A percentile compares a stretch with the other conserved stretches of the same genome.
phyloP scores from a whole-genome alignment of 2,113 vertebrate genomes.

The Pluvialis apricaria region DNA sequence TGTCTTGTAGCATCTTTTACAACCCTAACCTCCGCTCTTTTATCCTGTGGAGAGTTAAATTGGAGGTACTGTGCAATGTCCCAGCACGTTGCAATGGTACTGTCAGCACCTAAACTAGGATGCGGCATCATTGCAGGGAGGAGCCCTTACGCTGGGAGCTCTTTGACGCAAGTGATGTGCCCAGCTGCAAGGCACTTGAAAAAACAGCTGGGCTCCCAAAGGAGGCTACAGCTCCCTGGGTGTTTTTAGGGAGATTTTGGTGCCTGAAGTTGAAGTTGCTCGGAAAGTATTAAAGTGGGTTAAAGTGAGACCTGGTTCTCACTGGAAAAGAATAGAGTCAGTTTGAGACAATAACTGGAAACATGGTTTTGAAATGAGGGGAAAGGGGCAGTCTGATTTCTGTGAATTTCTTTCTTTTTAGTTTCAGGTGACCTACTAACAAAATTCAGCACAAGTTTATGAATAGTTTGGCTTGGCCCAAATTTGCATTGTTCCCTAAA shows the following conservation, averaged over 20 bases:
- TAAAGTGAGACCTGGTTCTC: conserved; percentile 27
- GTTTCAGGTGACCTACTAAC: conserved; percentile 41
- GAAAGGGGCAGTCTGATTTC: background rate
- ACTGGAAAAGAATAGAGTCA: background rate
- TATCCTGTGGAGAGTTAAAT: background rate
- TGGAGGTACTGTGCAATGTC: background rate
- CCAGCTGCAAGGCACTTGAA: background rate
- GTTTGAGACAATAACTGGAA: background rate
- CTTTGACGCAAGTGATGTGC: background rate
- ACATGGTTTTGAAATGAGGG: background rate
- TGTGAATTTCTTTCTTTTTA: background rate
- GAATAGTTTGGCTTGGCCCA: conserved; percentile 39
- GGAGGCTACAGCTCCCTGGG: background rate
- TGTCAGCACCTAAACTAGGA: accelerated
- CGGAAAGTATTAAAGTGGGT: conserved; percentile 10
- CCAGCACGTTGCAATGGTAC: background rate
- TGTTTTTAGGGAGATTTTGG: background rate
- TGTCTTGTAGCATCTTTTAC: background rate
- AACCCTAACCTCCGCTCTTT: background rate
- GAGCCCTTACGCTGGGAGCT: background rate
- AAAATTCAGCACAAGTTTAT: conserved; percentile 27
- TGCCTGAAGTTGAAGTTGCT: background rate
- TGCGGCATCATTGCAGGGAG: background rate
- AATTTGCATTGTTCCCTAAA: conserved; percentile 20
- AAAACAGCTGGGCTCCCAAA: background rate